Base-by-base conservation (phyloP, 1,140 invertebrate genomes). In the Stegodyphus dumicola region DNA sequence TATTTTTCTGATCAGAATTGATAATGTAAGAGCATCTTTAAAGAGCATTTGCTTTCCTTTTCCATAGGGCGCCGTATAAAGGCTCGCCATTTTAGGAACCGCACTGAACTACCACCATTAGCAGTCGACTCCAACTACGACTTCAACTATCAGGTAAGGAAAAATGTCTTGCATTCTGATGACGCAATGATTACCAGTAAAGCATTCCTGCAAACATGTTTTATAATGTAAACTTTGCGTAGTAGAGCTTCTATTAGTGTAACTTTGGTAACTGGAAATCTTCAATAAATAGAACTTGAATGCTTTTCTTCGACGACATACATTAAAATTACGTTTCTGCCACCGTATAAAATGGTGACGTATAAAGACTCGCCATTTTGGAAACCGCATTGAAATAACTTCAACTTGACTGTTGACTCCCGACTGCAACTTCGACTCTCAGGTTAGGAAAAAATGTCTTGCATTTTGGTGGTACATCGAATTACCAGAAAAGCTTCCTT, bases 391-490 rank as follows among this genome's bases (percentile, higher is more conserved):
- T 87, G 95, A 97, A 90, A 88, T 97, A 9, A 92, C 93, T 0
- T 92, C 93, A 51, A n/a, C n/a, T 93, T 97, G 77, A 93, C 92
- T 5, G 91, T 93, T 90, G 94, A 94, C 78, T 75, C 92, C 87
- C n/a, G 93, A 94, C 73, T 96, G 95, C 88, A 95, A 96, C 89
- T 95, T 94, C 52, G 94, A 94, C 86, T 96, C 74, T 54, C 79
- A 83, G 56, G 79, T 83, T 74, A 9, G 48, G 9, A 9, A 70
- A 9, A 53, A 18, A n/a, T 56, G 54, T 56, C n/a, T n/a, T n/a
- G n/a, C n/a, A n/a, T n/a, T n/a, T n/a, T n/a, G n/a, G n/a, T n/a
- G n/a, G n/a, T n/a, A n/a, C n/a, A n/a, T n/a, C n/a, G n/a, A n/a
- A n/a, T n/a, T n/a, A n/a, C n/a, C n/a, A n/a, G n/a, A n/a, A n/a